These are phyloP conservation scores for Aphodius granarius DNA, from an alignment of 2,888 invertebrate species.

Conservation along the genomic window DNA sequence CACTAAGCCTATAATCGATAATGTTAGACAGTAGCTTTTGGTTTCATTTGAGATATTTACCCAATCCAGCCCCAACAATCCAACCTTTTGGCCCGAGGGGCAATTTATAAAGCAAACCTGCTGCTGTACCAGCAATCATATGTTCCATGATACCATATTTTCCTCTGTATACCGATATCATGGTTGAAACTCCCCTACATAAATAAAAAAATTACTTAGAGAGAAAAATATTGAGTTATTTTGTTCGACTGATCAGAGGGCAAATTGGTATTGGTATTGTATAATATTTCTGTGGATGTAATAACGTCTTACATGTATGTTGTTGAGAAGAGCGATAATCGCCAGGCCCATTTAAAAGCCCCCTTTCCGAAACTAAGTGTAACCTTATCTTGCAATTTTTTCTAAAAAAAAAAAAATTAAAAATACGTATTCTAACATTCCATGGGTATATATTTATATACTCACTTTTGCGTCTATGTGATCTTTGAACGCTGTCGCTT, in stretches of 20 bases:
- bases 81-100: slow-evolving; percentile 69
- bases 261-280: too few species aligned
- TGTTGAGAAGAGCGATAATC: slow-evolving; percentile 67
- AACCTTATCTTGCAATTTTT: slow-evolving; percentile 70
- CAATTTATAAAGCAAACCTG: slow-evolving; percentile 69
- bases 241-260: too few species aligned
- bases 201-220: slow-evolving; percentile 9
- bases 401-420: slow-evolving; percentile 53
- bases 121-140: slow-evolving; percentile 63
- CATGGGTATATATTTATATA: neutral
- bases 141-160: slow-evolving; percentile 70
- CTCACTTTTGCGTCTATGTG: slow-evolving; percentile 70
- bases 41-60: slow-evolving; percentile 46
- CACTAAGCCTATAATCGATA: slow-evolving; percentile 55
- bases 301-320: slow-evolving; percentile 74
- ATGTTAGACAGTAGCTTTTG: neutral
- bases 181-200: slow-evolving; percentile 65
- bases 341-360: slow-evolving; percentile 71
- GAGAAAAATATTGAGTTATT: neutral
- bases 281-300: too few species aligned
- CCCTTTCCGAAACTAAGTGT: slow-evolving; percentile 71
- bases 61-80: slow-evolving; percentile 68
- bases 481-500: slow-evolving; percentile 69
- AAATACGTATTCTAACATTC: neutral
- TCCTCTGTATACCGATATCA: slow-evolving; percentile 67